Base-by-base conservation (phyloP, 2,888 invertebrate species). In the Cremastinae sp. region DNA sequence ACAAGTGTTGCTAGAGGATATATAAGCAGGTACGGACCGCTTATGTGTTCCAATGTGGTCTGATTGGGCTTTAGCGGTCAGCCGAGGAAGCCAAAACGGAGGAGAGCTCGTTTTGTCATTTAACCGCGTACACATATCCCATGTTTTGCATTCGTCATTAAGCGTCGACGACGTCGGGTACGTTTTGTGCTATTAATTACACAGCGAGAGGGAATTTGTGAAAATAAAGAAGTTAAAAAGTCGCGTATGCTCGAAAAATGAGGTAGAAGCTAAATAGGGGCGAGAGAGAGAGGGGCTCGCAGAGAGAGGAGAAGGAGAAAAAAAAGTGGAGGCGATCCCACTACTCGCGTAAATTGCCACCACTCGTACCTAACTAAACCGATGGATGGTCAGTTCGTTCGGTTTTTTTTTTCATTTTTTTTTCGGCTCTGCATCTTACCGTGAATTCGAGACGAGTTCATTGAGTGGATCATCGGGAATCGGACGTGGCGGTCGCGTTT, bases 381-480 rank as follows among this genome's bases (percentile, higher is more conserved):
- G 62, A 62, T 49, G 74, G 74, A 79, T 79, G 78, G 76, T 85
- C 83, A 85, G 85, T 87, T 85, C 84, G 83, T 83, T 43, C 43
- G 16, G 35, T 61, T 16, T 43, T 28, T 41, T 28, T 35, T 28
- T 16, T 22, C 22, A 53, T 16, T 43, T 28, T 41, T 28, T 35
- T 43, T 28, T 41, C 22, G 41, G 80, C 81, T 83, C 80, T 77
- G 83, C 81, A 78, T 78, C 79, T 81, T 77, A 78, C 79, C 79
- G 80, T 71, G 28, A 28, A 80, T 81, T 79, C 79, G 78, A 71
- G 69, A 78, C 56, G 75, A 78, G 76, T 78, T 79, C 73, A 58
- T 69, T 61, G 74, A 77, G 79, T 78, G 76, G 73, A 77, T 78
- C 66, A 16, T 58, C 78, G 79, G 78, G 53, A 9, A 55, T 47